phyloP scores from a whole-genome alignment of 2,113 vertebrate genomes.

The Grallaria varia region DNA sequence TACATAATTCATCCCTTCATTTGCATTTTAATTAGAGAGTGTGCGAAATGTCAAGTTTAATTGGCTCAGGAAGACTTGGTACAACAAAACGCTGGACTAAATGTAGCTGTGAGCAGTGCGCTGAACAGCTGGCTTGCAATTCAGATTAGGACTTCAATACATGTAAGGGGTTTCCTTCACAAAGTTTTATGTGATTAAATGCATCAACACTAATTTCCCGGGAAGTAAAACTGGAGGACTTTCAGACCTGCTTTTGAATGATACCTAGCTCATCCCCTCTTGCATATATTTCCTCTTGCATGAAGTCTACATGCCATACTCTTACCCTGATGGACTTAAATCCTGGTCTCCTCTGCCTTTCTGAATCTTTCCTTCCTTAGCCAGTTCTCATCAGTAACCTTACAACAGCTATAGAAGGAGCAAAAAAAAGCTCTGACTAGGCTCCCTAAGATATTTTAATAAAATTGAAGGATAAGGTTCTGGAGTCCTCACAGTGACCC shows the following conservation, averaged over 20 bases:
- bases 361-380: neutral
- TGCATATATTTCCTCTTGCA: too few species aligned
- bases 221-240: neutral
- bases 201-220: neutral
- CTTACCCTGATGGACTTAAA: neutral
- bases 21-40: constrained; percentile 76
- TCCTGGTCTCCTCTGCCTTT: neutral
- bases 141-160: constrained; percentile 11
- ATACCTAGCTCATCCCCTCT: neutral
- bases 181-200: neutral
- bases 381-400: neutral
- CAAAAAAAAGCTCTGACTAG: neutral
- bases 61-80: constrained; percentile 64
- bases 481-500: neutral
- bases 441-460: neutral
- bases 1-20: constrained; percentile 71
- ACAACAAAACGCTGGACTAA: constrained; percentile 57
- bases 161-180: neutral
- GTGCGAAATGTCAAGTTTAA: constrained; percentile 77
- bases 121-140: constrained; percentile 21
- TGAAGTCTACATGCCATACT: neutral
- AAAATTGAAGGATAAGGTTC: neutral
- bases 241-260: neutral
- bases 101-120: constrained; percentile 7
- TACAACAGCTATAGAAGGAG: neutral